A percentile compares a stretch with the other conserved stretches of the same genome.
Evolutionary conservation across 2,113 vertebrate species (phyloP).

Genomic region (Sporophila hypoxantha): DNA sequence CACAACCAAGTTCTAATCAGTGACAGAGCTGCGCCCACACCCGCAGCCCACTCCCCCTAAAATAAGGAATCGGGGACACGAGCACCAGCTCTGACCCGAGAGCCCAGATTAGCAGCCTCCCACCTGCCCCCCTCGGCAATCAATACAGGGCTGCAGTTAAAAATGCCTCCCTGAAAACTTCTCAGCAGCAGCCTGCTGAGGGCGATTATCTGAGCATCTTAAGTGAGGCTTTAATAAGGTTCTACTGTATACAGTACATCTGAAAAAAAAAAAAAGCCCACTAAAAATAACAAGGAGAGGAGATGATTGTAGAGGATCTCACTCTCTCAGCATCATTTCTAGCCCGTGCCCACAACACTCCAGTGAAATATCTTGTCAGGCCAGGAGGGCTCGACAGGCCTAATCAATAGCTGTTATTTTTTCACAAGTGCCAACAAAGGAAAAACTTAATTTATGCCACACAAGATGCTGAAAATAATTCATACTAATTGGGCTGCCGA

Average conservation of each 20-base stretch:
- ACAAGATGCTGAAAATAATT: conserved; percentile 50
- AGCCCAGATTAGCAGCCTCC: conserved; percentile 51
- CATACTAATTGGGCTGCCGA: conserved; percentile 18
- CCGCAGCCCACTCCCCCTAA: conserved; percentile 53
- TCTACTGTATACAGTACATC: conserved; percentile 48
- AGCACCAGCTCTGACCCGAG: conserved; percentile 35
- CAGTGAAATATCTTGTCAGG: conserved; percentile 49
- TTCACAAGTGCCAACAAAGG: conserved; percentile 46
- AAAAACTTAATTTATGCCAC: conserved; percentile 43
- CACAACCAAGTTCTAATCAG: conserved; percentile 47
- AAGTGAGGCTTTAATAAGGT: conserved; percentile 47
- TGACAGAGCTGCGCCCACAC: conserved; percentile 32
- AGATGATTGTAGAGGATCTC: conserved; percentile 54
- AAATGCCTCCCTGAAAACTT: conserved; percentile 34
- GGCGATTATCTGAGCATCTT: conserved; percentile 27
- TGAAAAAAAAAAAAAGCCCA: conserved; percentile 11
- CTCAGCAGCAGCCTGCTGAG: conserved; percentile 24
- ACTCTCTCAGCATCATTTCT: conserved; percentile 25
- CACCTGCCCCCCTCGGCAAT: conserved; percentile 15
- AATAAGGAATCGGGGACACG: conserved; percentile 47
- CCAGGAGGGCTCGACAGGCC: conserved; percentile 19
- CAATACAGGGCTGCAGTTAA: conserved; percentile 36
- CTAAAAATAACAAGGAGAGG: conserved; percentile 54
- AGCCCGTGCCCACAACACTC: conserved; percentile 13
- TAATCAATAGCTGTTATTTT: conserved; percentile 58